phyloP scores from a whole-genome alignment of 2,797 vertebrate genomes.

The Lepidocolaptes lacrymiger region DNA sequence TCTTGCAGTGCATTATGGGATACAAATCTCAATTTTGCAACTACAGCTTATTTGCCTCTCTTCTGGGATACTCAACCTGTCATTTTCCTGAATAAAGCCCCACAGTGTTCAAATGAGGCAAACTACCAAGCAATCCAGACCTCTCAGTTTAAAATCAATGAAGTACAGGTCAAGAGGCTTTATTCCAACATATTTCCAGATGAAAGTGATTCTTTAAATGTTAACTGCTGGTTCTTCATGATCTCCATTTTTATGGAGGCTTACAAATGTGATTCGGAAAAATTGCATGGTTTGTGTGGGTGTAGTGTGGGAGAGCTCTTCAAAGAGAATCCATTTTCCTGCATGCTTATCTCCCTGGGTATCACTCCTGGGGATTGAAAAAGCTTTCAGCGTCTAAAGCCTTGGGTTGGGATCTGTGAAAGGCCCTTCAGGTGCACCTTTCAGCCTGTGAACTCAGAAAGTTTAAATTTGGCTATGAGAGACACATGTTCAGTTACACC shows the following conservation, averaged over 20 bases:
- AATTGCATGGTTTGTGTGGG: neutral
- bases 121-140: neutral
- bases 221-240: neutral
- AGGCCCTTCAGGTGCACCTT: neutral
- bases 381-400: neutral
- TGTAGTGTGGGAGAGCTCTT: neutral
- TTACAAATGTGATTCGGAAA: neutral
- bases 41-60: neutral
- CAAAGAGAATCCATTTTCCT: neutral
- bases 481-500: neutral
- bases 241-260: neutral
- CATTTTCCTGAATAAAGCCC: neutral
- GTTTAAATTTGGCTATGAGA: neutral
- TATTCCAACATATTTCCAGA: neutral
- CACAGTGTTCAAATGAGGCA: neutral
- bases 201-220: neutral
- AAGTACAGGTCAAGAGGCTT: neutral
- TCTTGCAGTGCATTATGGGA: neutral
- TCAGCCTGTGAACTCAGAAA: neutral
- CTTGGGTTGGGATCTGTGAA: neutral
- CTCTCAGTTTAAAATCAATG: neutral
- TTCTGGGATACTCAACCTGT: neutral
- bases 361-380: accelerated
- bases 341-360: neutral
- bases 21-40: neutral